Evolutionary conservation across 2,888 invertebrate genomes (phyloP).

Genomic region (Drosophila paramelanica): DNA sequence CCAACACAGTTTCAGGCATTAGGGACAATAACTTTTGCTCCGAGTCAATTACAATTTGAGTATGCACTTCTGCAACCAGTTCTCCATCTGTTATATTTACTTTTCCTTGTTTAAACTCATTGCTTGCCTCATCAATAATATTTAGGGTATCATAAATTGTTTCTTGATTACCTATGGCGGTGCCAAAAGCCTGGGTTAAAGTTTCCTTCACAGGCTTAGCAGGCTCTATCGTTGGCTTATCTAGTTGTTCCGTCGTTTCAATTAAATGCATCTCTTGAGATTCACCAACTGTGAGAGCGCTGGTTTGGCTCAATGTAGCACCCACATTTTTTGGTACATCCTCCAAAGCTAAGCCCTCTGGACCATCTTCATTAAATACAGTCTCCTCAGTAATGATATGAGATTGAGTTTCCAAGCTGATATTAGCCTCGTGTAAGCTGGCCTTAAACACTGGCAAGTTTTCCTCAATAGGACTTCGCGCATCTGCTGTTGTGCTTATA

Average conservation of each 20-base stretch:
- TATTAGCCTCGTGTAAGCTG: conserved; percentile 86
- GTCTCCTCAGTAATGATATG: conserved; percentile 87
- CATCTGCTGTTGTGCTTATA: conserved; percentile 87
- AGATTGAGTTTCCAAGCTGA: conserved; percentile 88
- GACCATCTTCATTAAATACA: conserved; percentile 64
- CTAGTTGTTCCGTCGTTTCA: conserved; percentile 43
- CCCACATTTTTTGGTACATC: conserved; percentile 36
- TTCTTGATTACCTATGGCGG: conserved; percentile 87
- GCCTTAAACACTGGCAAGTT: conserved; percentile 83
- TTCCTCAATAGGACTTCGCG: conserved; percentile 88
- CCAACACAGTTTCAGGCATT: conserved; percentile 35
- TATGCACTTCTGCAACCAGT: conserved; percentile 87
- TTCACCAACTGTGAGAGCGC: conserved; percentile 55
- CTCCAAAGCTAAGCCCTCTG: conserved; percentile 14
- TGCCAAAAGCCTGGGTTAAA: conserved; percentile 87
- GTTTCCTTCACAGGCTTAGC: conserved; percentile 84
- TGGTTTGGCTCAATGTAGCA: conserved; percentile 35
- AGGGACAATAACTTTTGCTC: conserved; percentile 84
- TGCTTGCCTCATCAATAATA: conserved; percentile 38
- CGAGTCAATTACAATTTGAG: conserved; percentile 88
- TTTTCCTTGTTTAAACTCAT: conserved; percentile 85
- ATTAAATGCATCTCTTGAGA: conserved; percentile 44
- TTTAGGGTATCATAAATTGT: conserved; percentile 86
- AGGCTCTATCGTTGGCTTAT: conserved; percentile 86
- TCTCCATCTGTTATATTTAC: conserved; percentile 86